These are phyloP conservation scores for Poeciliopsis paucimaculata DNA, from an alignment of 2,797 vertebrate species.

Conservation along the genomic window DNA sequence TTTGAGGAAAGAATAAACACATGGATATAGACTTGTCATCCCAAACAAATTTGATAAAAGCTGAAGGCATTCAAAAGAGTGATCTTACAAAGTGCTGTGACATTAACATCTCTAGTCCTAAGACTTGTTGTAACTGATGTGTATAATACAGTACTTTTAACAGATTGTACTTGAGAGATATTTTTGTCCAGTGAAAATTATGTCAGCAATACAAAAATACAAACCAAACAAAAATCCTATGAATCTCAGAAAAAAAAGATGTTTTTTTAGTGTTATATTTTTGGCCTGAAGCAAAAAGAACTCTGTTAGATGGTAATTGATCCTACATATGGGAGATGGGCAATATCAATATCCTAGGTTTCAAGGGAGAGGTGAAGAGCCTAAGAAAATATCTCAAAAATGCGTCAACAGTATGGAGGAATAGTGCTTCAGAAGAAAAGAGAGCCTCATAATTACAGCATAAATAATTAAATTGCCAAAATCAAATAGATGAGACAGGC, in stretches of 20 bases:
- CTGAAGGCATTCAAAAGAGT: slow-evolving; percentile 48
- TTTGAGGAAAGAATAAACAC: slow-evolving; percentile 26
- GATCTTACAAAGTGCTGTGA: slow-evolving; percentile 60
- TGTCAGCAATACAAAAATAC: slow-evolving; percentile 31
- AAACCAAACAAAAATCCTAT: background rate
- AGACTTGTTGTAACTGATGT: slow-evolving; percentile 65
- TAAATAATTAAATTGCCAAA: slow-evolving; percentile 55
- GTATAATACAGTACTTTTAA: slow-evolving; percentile 34
- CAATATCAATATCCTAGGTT: slow-evolving; percentile 41
- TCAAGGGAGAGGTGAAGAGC: slow-evolving; percentile 54
- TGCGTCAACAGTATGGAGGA: slow-evolving; percentile 35
- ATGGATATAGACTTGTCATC: slow-evolving; percentile 23
- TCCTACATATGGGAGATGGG: slow-evolving; percentile 10
- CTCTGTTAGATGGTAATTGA: slow-evolving; percentile 13
- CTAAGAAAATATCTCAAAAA: slow-evolving; percentile 54
- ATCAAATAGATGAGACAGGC: slow-evolving; percentile 48
- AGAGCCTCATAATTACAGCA: slow-evolving; percentile 41
- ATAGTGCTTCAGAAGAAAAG: slow-evolving; percentile 43
- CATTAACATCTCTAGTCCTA: slow-evolving; percentile 62
- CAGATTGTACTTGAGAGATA: slow-evolving; percentile 33
- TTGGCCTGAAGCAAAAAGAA: slow-evolving; percentile 2
- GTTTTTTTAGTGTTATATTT: slow-evolving; percentile 2
- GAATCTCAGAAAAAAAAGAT: slow-evolving; percentile 11
- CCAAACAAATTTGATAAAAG: slow-evolving; percentile 53
- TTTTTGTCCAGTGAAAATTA: slow-evolving; percentile 48